These are phyloP conservation scores for Planiliza haematocheilus DNA, from an alignment of 2,113 vertebrate species.

Conservation along the genomic window DNA sequence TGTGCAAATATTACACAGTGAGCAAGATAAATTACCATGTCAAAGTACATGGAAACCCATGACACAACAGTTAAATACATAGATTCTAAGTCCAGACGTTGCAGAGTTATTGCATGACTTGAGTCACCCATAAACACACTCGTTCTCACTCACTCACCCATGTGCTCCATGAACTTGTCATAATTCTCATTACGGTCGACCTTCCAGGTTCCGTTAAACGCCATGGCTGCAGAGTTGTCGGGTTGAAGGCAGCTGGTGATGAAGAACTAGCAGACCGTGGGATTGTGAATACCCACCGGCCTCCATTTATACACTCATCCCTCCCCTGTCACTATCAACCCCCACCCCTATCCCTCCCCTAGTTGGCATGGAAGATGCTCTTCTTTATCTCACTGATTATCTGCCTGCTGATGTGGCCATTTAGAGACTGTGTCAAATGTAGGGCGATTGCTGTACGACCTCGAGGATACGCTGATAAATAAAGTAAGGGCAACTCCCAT, in stretches of 20 bases:
- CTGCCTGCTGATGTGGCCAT: slow-evolving; percentile 86
- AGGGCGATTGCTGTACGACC: slow-evolving; percentile 47
- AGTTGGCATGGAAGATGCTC: slow-evolving; percentile 76
- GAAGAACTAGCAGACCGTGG: slow-evolving; percentile 51
- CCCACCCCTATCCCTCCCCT: background rate
- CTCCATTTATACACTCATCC: slow-evolving; percentile 58
- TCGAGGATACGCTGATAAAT: slow-evolving; percentile 69
- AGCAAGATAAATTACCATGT: background rate
- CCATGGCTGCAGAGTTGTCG: slow-evolving; percentile 79
- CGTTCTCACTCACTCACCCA: slow-evolving; percentile 85
- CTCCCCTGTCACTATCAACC: slow-evolving; percentile 3
- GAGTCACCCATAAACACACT: background rate
- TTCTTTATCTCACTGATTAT: slow-evolving; percentile 86
- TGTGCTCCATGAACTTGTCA: slow-evolving; percentile 91
- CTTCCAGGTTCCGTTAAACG: slow-evolving; percentile 91
- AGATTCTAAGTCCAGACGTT: background rate
- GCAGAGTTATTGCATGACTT: background rate
- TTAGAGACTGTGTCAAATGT: slow-evolving; percentile 81
- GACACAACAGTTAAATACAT: slow-evolving; percentile 3
- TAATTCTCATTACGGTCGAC: slow-evolving; percentile 89
- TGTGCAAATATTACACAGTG: no score
- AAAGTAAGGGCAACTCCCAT: slow-evolving; percentile 46
- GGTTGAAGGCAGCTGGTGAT: slow-evolving; percentile 12
- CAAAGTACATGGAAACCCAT: slow-evolving; percentile 12
- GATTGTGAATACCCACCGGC: slow-evolving; percentile 38